Evolutionary conservation across 2,113 vertebrate genomes (phyloP).

Genomic region (Vimba vimba): DNA sequence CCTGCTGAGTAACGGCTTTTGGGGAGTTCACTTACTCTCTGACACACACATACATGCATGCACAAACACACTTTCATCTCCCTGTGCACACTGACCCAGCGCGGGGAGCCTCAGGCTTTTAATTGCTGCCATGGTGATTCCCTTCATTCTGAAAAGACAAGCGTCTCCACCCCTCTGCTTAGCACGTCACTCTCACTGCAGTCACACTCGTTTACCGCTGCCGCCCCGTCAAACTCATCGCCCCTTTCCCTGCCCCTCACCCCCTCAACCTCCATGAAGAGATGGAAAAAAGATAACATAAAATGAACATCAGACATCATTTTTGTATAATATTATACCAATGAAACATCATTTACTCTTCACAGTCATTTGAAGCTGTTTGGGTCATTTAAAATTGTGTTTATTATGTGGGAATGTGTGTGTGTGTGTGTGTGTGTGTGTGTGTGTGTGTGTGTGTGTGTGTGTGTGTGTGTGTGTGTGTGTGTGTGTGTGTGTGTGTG

Average conservation of each 20-base stretch:
- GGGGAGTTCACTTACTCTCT: neutral
- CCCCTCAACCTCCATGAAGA: slow-evolving; percentile 3
- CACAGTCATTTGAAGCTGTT: neutral
- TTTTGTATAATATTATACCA: neutral
- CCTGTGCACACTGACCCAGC: slow-evolving; percentile 51
- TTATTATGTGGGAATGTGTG: neutral
- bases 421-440: slow-evolving; percentile 2
- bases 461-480: neutral
- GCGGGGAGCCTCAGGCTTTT: slow-evolving; percentile 48
- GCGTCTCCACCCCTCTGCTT: slow-evolving; percentile 45
- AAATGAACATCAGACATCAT: neutral
- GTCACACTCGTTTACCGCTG: slow-evolving; percentile 57
- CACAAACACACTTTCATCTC: slow-evolving; percentile 51
- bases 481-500: slow-evolving; percentile 18
- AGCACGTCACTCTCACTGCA: slow-evolving; percentile 43
- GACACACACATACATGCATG: slow-evolving; percentile 25
- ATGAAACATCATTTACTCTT: neutral
- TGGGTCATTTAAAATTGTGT: neutral
- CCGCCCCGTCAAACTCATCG: slow-evolving; percentile 56
- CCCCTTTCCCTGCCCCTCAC: slow-evolving; percentile 52
- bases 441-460: slow-evolving; percentile 14
- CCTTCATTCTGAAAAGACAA: slow-evolving; percentile 52
- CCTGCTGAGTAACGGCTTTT: slow-evolving; percentile 37
- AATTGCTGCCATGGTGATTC: slow-evolving; percentile 50
- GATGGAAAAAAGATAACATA: neutral